Percentiles rank a stretch among this genome's conserved stretches.
These are phyloP conservation scores for Pholis gunnellus DNA, from an alignment of 2,113 vertebrate genomes.

Conservation along the genomic window DNA sequence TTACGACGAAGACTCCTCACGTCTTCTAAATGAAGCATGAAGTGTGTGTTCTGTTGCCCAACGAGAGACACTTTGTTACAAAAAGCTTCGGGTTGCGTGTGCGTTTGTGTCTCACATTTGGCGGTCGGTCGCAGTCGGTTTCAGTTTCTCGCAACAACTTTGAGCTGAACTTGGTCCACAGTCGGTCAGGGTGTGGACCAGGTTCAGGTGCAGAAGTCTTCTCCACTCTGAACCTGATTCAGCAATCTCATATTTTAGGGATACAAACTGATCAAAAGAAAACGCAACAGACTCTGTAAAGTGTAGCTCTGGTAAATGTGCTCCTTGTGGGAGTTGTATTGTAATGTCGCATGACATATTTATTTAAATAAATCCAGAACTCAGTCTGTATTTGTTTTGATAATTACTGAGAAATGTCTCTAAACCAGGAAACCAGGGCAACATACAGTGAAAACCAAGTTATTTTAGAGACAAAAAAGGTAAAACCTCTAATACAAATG, in stretches of 20 bases:
- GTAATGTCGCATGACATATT: too few species aligned
- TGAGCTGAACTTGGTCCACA: too few species aligned
- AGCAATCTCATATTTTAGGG: not conserved
- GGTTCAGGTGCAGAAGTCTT: too few species aligned
- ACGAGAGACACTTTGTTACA: too few species aligned
- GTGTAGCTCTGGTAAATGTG: not conserved
- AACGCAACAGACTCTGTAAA: not conserved
- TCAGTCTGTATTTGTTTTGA: not conserved
- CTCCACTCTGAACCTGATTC: not conserved
- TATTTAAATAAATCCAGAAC: not conserved
- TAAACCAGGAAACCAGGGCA: not conserved
- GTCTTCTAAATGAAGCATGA: not conserved
- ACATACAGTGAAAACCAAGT: not conserved
- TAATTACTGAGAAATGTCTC: not conserved
- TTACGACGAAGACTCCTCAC: too few species aligned
- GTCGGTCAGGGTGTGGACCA: too few species aligned
- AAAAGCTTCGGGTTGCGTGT: not conserved
- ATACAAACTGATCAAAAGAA: not conserved
- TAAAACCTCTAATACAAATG: not conserved
- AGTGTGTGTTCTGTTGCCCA: not conserved
- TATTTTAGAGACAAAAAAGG: not conserved
- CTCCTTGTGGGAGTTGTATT: not conserved
- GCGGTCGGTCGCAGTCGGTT: too few species aligned
- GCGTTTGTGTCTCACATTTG: not conserved
- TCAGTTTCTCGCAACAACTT: too few species aligned